Evolutionary conservation across 53 echinoderm and acorn worm genomes (phyloP).

Genomic region (Luidia sarsii): DNA sequence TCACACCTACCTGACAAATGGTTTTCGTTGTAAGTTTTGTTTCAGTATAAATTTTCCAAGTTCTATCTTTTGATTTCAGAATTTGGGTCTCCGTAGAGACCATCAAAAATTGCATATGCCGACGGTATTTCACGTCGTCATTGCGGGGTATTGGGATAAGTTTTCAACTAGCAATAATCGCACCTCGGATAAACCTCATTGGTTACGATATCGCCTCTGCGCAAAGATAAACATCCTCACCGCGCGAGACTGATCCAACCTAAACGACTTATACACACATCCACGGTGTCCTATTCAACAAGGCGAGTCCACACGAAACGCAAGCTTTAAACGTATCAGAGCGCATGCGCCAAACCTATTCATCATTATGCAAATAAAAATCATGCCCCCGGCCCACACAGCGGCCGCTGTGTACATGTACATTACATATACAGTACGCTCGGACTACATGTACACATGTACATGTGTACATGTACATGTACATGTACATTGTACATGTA

Average conservation of each 20-base stretch:
- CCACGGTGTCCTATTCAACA: constrained; percentile 5
- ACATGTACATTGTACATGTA: no score
- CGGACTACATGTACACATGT: neutral
- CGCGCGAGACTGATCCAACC: neutral
- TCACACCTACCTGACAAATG: no score
- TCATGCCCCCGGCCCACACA: no score
- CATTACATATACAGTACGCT: neutral
- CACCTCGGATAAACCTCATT: constrained; percentile 99
- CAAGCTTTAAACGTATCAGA: neutral
- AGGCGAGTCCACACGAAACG: no score
- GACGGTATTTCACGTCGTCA: constrained; percentile 97
- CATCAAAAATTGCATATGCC: constrained; percentile 94
- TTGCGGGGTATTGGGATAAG: constrained; percentile 99
- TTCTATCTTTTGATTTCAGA: neutral
- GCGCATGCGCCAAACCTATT: constrained; percentile 25
- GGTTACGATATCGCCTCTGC: constrained; percentile 99
- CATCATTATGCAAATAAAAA: neutral
- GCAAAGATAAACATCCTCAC: constrained; percentile 76
- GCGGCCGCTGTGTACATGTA: no score
- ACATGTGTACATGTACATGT: neutral
- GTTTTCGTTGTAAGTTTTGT: no score
- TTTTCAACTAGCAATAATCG: constrained; percentile 99
- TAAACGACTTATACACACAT: neutral
- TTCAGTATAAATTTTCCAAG: no score
- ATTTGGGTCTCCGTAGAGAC: constrained; percentile 75